Evolutionary conservation across 2,888 invertebrate genomes (phyloP).

Genomic region (Cetonia aurata): DNA sequence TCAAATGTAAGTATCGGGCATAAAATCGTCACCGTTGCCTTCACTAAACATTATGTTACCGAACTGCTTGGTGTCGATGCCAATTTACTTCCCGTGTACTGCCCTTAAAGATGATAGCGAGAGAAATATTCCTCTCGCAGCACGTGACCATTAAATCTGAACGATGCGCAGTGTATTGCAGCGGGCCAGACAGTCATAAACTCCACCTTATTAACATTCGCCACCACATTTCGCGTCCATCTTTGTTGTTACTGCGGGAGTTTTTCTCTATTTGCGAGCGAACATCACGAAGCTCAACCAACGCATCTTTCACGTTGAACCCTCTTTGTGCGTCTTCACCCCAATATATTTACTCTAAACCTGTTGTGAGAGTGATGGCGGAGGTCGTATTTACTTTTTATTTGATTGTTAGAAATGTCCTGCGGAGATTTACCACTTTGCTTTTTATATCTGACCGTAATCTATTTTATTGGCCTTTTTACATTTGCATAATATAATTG

Average conservation of each 20-base stretch:
- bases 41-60: no score
- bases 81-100: slow-evolving; percentile 1
- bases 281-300: slow-evolving; percentile 19
- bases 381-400: no score
- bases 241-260: slow-evolving; percentile 14
- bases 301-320: slow-evolving; percentile 11
- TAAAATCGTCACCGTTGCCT: no score
- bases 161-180: slow-evolving; percentile 5
- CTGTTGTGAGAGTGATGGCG: not conserved
- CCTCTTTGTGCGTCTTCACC: slow-evolving; percentile 17
- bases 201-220: slow-evolving; percentile 28
- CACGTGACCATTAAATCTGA: slow-evolving; percentile 21
- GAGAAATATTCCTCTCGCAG: not conserved
- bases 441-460: no score
- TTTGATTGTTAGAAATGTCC: no score
- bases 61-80: no score
- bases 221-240: slow-evolving; percentile 24
- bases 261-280: slow-evolving; percentile 7
- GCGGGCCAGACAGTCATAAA: slow-evolving; percentile 24
- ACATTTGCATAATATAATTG: no score
- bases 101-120: slow-evolving; percentile 1
- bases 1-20: no score
- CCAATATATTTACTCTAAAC: slow-evolving; percentile 1
- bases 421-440: no score
- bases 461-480: no score